Conservation (phyloP, 2,888 invertebrate genomes). For the Branchellion lobata region DNA sequence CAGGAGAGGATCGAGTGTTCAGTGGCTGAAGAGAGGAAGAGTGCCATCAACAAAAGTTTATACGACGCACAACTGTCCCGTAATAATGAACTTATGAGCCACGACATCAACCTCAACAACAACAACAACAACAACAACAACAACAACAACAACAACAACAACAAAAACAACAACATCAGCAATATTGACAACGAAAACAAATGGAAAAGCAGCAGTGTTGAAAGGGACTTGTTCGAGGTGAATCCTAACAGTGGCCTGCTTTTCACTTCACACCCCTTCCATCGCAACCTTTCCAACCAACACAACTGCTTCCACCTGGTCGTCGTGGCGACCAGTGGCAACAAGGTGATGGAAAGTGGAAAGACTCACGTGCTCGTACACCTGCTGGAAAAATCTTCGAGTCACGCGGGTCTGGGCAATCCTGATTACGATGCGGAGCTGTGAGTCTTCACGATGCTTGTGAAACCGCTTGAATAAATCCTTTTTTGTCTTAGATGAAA, state of each 20-base stretch:
- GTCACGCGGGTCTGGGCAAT: neutral
- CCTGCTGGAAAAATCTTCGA: neutral
- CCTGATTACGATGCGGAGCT: neutral
- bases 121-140: neutral
- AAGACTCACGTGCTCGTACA: slow-evolving; percentile 5
- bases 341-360: neutral
- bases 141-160: neutral
- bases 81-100: neutral
- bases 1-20: neutral
- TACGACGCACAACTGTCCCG: neutral
- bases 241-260: slow-evolving; percentile 5
- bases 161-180: neutral
- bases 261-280: slow-evolving; percentile 22
- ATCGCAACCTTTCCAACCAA: neutral
- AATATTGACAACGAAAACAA: neutral
- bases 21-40: neutral
- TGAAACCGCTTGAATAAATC: too few relatives aligned
- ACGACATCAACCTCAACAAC: neutral
- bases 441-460: neutral
- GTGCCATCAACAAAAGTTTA: too few relatives aligned
- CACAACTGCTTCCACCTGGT: slow-evolving; percentile 6
- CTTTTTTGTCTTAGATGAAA: too few relatives aligned
- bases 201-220: neutral
- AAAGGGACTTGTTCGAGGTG: too few relatives aligned
- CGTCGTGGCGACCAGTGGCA: slow-evolving; percentile 26